phyloP scores from a whole-genome alignment of 2,113 vertebrate species.

The Phaetusa simplex region DNA sequence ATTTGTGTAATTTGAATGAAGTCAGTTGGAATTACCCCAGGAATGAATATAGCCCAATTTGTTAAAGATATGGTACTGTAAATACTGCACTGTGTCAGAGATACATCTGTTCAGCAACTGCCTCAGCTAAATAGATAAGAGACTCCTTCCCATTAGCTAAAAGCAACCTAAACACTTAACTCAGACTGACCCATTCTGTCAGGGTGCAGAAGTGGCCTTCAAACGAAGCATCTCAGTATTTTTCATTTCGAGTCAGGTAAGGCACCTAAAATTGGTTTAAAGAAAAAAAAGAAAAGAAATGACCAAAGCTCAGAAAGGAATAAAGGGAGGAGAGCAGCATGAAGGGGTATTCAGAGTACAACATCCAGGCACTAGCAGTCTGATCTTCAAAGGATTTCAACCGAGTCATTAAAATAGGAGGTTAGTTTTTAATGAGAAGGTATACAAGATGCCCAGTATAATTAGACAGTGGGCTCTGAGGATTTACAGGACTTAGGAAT shows the following conservation, averaged over 20 bases:
- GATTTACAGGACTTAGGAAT: slow-evolving; percentile 69
- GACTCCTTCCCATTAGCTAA: neutral
- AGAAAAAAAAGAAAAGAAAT: slow-evolving; percentile 15
- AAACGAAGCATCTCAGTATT: neutral
- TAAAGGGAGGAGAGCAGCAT: slow-evolving; percentile 15
- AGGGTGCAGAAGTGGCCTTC: neutral
- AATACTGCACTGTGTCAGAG: neutral
- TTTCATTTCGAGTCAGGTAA: neutral
- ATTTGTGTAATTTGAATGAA: slow-evolving; percentile 3
- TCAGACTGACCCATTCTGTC: neutral
- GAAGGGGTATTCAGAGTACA: slow-evolving; percentile 40
- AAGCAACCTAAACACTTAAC: neutral
- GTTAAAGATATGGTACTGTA: slow-evolving; percentile 19
- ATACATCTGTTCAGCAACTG: slow-evolving; percentile 10
- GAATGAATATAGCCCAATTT: slow-evolving; percentile 14
- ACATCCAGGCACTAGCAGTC: slow-evolving; percentile 35
- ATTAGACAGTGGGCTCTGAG: slow-evolving; percentile 72
- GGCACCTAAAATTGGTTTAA: neutral
- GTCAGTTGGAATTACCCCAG: neutral
- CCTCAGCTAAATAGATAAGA: slow-evolving; percentile 13
- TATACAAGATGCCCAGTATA: slow-evolving; percentile 72
- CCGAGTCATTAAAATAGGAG: slow-evolving; percentile 76
- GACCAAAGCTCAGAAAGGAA: slow-evolving; percentile 6
- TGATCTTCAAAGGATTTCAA: slow-evolving; percentile 75
- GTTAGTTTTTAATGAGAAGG: slow-evolving; percentile 76